Conservation (phyloP, 2,888 invertebrate species). For the Aproaerema taeniolella region DNA sequence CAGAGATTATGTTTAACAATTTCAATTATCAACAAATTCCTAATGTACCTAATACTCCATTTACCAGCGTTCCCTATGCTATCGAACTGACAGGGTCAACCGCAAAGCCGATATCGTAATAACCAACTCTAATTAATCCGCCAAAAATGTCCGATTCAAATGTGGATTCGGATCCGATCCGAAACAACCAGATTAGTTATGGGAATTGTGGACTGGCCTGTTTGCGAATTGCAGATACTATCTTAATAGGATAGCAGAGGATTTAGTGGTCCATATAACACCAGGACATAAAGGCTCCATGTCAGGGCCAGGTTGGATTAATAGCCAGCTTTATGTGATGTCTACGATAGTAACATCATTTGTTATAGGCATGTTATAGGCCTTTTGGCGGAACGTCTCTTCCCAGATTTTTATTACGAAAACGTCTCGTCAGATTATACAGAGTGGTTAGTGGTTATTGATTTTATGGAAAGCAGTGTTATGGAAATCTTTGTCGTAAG, state of each 20-base stretch:
- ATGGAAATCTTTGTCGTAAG: no score
- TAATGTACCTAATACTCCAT: no score
- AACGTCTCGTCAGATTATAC: no score
- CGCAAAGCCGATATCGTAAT: background rate
- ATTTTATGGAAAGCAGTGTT: no score
- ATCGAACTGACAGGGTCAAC: no score
- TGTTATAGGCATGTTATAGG: constrained; percentile 8
- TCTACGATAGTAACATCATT: constrained; percentile 6
- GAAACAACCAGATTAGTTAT: constrained; percentile 25
- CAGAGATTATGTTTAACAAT: no score
- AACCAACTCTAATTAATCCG: constrained; percentile 23
- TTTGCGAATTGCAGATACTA: constrained; percentile 64
- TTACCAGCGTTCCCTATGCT: no score
- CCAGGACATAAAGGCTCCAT: constrained; percentile 8
- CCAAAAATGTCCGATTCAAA: constrained; percentile 53
- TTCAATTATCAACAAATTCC: no score
- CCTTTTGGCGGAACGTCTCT: constrained; percentile 3
- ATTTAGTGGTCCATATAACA: constrained; percentile 40
- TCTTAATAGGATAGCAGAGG: constrained; percentile 62
- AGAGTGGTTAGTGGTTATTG: no score
- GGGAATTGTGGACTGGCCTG: constrained; percentile 37
- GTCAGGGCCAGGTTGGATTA: constrained; percentile 8
- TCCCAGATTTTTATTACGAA: constrained; percentile 5
- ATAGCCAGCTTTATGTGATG: constrained; percentile 10
- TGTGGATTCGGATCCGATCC: no score